Evolutionary conservation across 2,113 vertebrate species (phyloP).

Genomic region (Egretta garzetta): DNA sequence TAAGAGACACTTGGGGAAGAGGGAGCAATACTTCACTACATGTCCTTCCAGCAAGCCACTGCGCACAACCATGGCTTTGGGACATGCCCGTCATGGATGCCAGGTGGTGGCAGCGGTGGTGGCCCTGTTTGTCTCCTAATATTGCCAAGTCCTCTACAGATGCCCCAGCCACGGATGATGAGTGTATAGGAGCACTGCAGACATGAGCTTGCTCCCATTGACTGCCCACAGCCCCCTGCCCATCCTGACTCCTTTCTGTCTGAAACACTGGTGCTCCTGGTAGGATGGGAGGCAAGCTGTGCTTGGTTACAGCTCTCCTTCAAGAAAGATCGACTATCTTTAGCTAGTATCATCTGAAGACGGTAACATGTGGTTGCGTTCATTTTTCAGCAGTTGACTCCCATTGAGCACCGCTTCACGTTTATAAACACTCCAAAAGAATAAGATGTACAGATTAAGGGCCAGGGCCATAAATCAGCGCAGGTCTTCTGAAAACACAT

Average conservation of each 20-base stretch:
- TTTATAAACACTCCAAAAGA: not conserved
- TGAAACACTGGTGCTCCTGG: not conserved
- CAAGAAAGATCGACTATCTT: not conserved
- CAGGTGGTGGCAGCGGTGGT: not conserved
- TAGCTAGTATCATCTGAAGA: not conserved
- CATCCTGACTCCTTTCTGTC: not conserved
- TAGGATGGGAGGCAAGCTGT: not conserved
- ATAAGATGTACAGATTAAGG: not conserved
- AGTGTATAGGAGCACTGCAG: not conserved
- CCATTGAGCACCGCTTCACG: not conserved
- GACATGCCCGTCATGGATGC: not conserved
- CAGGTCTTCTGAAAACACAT: not conserved
- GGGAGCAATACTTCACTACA: not conserved
- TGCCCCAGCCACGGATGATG: not conserved
- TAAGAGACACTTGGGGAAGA: not conserved
- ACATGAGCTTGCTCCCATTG: not conserved
- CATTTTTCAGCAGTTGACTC: not conserved
- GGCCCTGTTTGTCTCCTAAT: not conserved
- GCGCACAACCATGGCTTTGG: not conserved
- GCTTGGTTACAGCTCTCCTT: not conserved
- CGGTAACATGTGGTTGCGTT: not conserved
- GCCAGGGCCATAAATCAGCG: not conserved
- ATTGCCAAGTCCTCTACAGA: not conserved
- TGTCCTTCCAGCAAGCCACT: not conserved
- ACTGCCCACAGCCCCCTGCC: not conserved